These are phyloP conservation scores for Heloderma charlesbogerti DNA, from an alignment of 2,113 vertebrate genomes.

Conservation along the genomic window DNA sequence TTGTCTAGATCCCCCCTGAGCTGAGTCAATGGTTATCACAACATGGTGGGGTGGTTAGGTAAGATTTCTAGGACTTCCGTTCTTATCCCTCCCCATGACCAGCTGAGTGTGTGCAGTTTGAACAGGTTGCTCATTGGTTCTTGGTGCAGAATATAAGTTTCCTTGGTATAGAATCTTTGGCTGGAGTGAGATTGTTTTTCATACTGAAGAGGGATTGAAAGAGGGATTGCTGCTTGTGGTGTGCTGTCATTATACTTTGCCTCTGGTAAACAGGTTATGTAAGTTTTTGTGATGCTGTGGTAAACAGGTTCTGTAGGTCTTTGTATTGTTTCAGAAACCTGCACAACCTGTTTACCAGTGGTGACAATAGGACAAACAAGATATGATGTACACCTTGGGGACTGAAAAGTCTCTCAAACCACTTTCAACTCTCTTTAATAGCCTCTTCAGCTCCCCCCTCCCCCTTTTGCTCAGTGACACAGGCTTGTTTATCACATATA, in stretches of 20 bases:
- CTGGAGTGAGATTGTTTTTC: background rate
- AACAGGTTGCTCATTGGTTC: background rate
- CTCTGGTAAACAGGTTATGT: background rate
- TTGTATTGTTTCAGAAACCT: no score
- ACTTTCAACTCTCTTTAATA: background rate
- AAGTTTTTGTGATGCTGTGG: no score
- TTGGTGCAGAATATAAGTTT: background rate
- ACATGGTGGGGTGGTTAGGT: background rate
- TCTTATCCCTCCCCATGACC: background rate
- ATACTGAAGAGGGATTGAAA: no score
- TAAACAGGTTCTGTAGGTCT: no score
- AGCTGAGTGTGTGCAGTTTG: background rate
- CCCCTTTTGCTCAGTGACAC: background rate
- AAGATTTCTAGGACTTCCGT: background rate
- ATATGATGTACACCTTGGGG: background rate
- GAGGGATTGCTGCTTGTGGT: no score
- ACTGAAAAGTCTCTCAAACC: background rate
- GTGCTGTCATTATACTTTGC: background rate
- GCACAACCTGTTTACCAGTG: no score
- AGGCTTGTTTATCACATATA: background rate
- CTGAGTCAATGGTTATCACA: background rate
- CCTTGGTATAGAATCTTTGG: background rate
- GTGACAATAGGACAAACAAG: background rate
- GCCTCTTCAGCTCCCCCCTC: background rate
- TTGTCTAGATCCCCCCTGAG: background rate